Conservation (phyloP, 2,797 vertebrate species). For the Anguilla megastoma region DNA sequence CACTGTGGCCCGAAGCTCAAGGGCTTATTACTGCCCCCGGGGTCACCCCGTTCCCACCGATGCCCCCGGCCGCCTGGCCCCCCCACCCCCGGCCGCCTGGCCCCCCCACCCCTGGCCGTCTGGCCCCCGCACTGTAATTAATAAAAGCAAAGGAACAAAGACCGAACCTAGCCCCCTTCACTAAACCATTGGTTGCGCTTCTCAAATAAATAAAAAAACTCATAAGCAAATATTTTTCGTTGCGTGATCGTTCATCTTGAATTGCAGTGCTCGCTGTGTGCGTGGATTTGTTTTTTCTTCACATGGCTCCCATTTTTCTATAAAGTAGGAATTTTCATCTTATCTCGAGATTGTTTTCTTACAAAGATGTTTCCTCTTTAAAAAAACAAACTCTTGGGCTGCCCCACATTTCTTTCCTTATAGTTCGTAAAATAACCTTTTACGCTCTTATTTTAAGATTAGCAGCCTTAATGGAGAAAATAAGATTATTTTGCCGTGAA, state of each 20-base stretch:
- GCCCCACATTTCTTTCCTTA: background rate
- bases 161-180: constrained; percentile 79
- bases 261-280: background rate
- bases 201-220: background rate
- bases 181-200: constrained; percentile 46
- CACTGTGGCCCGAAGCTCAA: constrained; percentile 81
- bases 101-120: constrained; percentile 75
- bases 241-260: background rate
- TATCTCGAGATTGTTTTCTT: background rate
- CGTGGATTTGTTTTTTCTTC: constrained; percentile 1
- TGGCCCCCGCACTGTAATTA: constrained; percentile 84
- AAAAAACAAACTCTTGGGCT: background rate
- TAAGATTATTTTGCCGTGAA: background rate
- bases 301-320: background rate
- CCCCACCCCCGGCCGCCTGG: constrained; percentile 45
- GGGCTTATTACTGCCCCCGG: constrained; percentile 91
- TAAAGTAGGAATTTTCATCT: background rate
- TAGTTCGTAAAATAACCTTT: background rate
- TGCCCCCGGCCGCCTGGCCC: constrained; percentile 77
- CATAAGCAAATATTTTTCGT: background rate
- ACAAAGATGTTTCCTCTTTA: background rate
- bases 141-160: constrained; percentile 86
- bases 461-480: background rate
- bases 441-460: background rate
- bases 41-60: constrained; percentile 90